Conservation (phyloP, 1,140 invertebrate species). For the Drosophila chauvacae region DNA sequence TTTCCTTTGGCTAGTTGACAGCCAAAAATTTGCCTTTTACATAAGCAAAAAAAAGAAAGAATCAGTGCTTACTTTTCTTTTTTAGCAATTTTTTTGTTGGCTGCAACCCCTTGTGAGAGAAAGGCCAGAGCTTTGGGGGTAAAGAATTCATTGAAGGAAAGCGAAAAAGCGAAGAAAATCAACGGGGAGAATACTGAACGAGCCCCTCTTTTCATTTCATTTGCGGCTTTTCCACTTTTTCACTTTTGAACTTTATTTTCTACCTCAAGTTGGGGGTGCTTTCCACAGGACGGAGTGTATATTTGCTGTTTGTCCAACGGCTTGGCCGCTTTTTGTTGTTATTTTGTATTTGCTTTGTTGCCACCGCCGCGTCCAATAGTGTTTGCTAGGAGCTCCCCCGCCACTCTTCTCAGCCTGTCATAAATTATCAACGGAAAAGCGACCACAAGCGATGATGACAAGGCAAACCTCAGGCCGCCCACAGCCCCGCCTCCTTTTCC, state of each 20-base stretch:
- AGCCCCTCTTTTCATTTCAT: conserved; percentile 65
- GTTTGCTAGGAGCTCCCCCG: conserved; percentile 18
- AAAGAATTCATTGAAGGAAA: conserved; percentile 5
- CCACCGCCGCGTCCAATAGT: conserved; percentile 33
- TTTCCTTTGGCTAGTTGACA: too few species aligned
- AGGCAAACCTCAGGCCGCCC: conserved; percentile 10
- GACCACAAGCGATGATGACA: conserved; percentile 41
- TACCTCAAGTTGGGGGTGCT: conserved; percentile 16
- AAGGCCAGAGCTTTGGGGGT: not conserved
- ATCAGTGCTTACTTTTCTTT: not conserved
- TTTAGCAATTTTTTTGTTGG: conserved; percentile 46
- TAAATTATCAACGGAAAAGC: conserved; percentile 69
- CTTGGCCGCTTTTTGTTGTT: conserved; percentile 10
- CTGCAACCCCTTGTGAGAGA: conserved; percentile 13
- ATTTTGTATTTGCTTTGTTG: conserved; percentile 60
- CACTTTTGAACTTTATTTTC: conserved; percentile 65
- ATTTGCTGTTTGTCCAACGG: conserved; percentile 42
- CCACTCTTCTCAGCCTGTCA: conserved; percentile 56
- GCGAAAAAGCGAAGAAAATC: not conserved
- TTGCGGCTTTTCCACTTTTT: conserved; percentile 67
- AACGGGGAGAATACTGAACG: conserved; percentile 42
- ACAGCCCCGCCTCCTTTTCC: conserved; percentile 8
- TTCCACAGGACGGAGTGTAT: not conserved
- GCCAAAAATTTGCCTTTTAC: conserved; percentile 31
- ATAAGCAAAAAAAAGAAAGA: conserved; percentile 35